These are phyloP conservation scores for Drosophila leonis DNA, from an alignment of 2,888 invertebrate species.

Conservation along the genomic window DNA sequence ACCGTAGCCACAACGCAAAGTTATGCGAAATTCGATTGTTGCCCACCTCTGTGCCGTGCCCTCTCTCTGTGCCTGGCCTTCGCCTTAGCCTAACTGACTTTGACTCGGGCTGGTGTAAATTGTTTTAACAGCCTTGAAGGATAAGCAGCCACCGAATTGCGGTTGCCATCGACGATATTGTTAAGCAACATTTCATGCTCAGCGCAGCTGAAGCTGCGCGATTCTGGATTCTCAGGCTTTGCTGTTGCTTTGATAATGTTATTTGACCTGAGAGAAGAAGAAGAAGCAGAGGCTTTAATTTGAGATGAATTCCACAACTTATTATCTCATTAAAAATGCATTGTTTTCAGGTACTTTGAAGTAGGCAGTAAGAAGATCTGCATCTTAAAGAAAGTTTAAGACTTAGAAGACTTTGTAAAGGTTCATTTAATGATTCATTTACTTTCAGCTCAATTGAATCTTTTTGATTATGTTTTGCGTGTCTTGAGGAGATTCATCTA, in stretches of 20 bases:
- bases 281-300: constrained; percentile 20
- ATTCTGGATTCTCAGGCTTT: constrained; percentile 11
- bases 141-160: constrained; percentile 67
- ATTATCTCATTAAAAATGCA: constrained; percentile 7
- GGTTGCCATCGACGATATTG: constrained; percentile 49
- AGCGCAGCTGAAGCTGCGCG: constrained; percentile 20
- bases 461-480: constrained; percentile 5
- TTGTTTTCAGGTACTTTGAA: background rate
- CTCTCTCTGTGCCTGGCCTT: background rate
- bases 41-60: background rate
- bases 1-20: constrained; percentile 63
- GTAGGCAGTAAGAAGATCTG: background rate
- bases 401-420: background rate
- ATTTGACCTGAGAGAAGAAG: constrained; percentile 4
- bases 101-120: constrained; percentile 67
- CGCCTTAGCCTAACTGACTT: constrained; percentile 24
- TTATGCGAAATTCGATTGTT: constrained; percentile 70
- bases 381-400: background rate
- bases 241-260: constrained; percentile 16
- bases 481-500: background rate
- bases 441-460: background rate
- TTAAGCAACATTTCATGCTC: constrained; percentile 43
- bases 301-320: constrained; percentile 1
- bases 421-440: background rate
- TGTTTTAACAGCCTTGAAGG: constrained; percentile 80